A percentile compares a stretch with the other conserved stretches of the same genome.
These are phyloP conservation scores for Acropternis orthonyx DNA, from an alignment of 2,797 vertebrate species.

Conservation along the genomic window DNA sequence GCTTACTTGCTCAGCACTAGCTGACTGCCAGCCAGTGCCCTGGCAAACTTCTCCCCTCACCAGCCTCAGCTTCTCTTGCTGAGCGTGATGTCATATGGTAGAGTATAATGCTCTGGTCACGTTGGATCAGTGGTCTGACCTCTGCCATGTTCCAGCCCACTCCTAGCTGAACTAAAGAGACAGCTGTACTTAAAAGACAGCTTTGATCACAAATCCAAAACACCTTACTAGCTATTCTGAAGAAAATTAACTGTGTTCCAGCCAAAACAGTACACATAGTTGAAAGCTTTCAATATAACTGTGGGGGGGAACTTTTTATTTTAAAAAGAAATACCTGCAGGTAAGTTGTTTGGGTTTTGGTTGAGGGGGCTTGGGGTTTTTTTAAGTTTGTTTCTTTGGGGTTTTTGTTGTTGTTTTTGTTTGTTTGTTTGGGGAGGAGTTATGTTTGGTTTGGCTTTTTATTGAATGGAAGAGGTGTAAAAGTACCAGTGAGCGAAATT, in stretches of 20 bases:
- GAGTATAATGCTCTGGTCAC: background rate
- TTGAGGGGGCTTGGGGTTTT: background rate
- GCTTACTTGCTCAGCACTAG: accelerated
- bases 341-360: background rate
- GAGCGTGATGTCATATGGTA: accelerated
- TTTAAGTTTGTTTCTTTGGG: no score
- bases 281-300: background rate
- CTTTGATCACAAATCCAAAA: background rate
- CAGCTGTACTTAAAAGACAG: no score
- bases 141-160: background rate
- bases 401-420: background rate
- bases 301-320: background rate
- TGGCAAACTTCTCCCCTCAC: background rate
- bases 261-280: background rate
- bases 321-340: background rate
- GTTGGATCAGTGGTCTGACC: background rate
- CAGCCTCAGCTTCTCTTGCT: background rate
- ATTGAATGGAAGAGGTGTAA: background rate
- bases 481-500: background rate
- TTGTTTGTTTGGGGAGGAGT: background rate
- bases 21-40: background rate
- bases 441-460: background rate
- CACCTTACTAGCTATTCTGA: background rate
- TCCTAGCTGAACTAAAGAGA: background rate
- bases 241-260: background rate